Conservation (phyloP, 2,888 invertebrate species). For the Elegia similella region DNA sequence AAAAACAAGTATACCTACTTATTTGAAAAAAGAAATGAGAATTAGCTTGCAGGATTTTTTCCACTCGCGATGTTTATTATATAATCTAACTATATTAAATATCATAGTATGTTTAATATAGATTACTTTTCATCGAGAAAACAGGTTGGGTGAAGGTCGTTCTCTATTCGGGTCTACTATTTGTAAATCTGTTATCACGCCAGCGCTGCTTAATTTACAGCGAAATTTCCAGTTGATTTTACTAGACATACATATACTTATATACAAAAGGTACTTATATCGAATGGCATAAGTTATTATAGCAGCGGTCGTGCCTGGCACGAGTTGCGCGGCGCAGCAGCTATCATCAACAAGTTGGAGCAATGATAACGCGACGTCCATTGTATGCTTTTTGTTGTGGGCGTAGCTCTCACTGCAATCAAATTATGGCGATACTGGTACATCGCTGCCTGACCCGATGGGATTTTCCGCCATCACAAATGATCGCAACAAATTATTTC, state of each 20-base stretch:
- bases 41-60: too few relatives aligned
- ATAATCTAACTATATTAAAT: too few relatives aligned
- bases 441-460: not conserved
- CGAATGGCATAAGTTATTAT: not conserved
- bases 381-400: conserved; percentile 6
- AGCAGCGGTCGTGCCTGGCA: conserved; percentile 22
- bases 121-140: too few relatives aligned
- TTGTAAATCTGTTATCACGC: too few relatives aligned
- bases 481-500: not conserved
- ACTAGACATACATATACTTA: not conserved
- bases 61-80: too few relatives aligned
- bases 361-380: conserved; percentile 5
- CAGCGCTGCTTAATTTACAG: too few relatives aligned
- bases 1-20: too few relatives aligned
- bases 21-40: too few relatives aligned
- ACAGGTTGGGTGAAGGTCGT: too few relatives aligned
- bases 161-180: too few relatives aligned
- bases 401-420: not conserved
- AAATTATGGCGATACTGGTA: not conserved
- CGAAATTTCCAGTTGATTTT: too few relatives aligned
- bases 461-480: not conserved
- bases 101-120: too few relatives aligned
- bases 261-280: not conserved
- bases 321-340: conserved; percentile 20
- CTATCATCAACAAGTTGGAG: not conserved